Evolutionary conservation across 2,113 vertebrate species (phyloP).

Genomic region (Limnothrissa miodon): DNA sequence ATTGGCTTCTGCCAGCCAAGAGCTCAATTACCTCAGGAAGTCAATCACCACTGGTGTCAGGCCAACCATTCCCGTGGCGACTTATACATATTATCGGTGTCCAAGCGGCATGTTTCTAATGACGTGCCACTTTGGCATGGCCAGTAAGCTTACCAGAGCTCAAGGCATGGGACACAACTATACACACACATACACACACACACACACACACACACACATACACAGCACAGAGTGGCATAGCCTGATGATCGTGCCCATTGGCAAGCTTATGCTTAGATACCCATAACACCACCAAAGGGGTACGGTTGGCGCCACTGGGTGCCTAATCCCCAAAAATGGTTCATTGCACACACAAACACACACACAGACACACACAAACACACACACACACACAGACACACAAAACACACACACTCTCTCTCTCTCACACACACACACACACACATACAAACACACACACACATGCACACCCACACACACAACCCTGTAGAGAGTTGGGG

Average conservation of each 20-base stretch:
- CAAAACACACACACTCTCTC: background rate
- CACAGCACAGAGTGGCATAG: background rate
- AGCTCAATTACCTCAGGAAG: conserved; percentile 6
- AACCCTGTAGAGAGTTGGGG: background rate
- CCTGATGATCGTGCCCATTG: background rate
- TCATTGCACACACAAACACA: background rate
- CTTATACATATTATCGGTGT: background rate
- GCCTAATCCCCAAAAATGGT: background rate
- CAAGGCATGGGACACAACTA: background rate
- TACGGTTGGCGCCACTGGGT: background rate
- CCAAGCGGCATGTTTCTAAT: background rate
- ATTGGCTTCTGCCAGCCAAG: background rate
- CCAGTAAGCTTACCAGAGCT: background rate
- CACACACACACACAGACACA: conserved; percentile 6
- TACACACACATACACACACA: too few relatives aligned
- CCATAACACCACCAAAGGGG: background rate
- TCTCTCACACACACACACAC: too few relatives aligned
- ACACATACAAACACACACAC: background rate
- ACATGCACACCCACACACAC: background rate
- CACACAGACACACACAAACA: background rate
- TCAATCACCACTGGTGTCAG: background rate
- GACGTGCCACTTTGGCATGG: background rate
- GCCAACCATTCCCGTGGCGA: background rate
- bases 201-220: too few relatives aligned
- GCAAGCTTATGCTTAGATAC: background rate